Conservation (phyloP, 2,113 vertebrate genomes). For the Pterocles orientalis region DNA sequence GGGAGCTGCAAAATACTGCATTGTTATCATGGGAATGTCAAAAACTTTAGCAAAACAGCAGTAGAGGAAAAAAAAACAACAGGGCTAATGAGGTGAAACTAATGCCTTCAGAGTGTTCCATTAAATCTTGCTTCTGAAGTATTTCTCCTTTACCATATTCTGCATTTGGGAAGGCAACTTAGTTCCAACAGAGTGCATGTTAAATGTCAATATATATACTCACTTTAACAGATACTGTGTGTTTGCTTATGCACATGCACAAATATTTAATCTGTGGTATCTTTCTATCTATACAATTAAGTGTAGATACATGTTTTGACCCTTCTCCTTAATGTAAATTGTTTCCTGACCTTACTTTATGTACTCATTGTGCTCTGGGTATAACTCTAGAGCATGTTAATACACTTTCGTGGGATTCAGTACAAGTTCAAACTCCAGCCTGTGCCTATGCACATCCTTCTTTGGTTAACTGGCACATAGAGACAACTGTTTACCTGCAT, state of each 20-base stretch:
- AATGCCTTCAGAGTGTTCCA: not conserved
- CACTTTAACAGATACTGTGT: not conserved
- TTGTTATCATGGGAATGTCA: not conserved
- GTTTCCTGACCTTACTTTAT: not conserved
- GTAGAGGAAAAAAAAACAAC: not conserved
- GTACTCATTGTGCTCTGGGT: no score
- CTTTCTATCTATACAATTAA: not conserved
- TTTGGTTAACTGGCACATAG: accelerated
- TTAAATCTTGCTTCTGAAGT: not conserved
- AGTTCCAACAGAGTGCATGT: not conserved
- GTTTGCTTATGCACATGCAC: not conserved
- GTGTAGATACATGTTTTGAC: not conserved
- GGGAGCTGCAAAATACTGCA: not conserved
- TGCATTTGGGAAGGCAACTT: not conserved
- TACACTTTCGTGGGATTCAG: not conserved
- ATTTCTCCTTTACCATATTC: not conserved
- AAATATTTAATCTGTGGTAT: not conserved
- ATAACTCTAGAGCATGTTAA: not conserved
- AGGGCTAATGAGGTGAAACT: not conserved
- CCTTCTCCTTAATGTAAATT: not conserved
- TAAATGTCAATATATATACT: not conserved
- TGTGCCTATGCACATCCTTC: not conserved
- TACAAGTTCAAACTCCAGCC: not conserved
- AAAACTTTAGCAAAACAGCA: not conserved
- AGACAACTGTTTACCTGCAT: not conserved